Conservation (phyloP, 1,140 invertebrate species). For the Caerostris extrusa region DNA sequence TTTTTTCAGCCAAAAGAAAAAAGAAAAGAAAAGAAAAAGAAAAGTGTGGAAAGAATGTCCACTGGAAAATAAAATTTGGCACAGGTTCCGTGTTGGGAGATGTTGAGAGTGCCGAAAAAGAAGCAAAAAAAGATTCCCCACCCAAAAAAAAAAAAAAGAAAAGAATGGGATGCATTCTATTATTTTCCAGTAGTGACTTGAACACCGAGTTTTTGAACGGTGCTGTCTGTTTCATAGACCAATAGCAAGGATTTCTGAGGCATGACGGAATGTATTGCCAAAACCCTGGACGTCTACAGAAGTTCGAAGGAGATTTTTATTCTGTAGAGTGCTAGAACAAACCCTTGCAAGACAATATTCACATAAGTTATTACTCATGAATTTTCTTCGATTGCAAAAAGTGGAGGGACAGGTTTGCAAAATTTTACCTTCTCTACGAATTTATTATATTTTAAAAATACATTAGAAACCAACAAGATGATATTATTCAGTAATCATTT, state of each 20-base stretch:
- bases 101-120: constrained; percentile 9
- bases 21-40: neutral
- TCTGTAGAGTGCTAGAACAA: neutral
- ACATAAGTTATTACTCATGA: neutral
- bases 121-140: neutral
- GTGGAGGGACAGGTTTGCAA: no score
- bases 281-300: neutral
- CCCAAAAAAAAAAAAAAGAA: neutral
- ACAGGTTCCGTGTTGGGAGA: constrained; percentile 36
- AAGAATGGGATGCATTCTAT: constrained; percentile 20
- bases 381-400: no score
- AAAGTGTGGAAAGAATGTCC: constrained; percentile 6
- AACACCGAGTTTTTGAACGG: constrained; percentile 18
- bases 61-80: constrained; percentile 50
- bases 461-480: no score
- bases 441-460: no score
- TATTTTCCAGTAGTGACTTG: constrained; percentile 41
- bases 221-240: constrained; percentile 12
- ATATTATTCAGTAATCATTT: no score
- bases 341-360: neutral
- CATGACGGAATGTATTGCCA: neutral
- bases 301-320: neutral
- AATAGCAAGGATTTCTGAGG: constrained; percentile 11
- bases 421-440: no score
- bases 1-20: neutral